phyloP scores from a whole-genome alignment of 2,888 invertebrate species.

The Norana najaformis region DNA sequence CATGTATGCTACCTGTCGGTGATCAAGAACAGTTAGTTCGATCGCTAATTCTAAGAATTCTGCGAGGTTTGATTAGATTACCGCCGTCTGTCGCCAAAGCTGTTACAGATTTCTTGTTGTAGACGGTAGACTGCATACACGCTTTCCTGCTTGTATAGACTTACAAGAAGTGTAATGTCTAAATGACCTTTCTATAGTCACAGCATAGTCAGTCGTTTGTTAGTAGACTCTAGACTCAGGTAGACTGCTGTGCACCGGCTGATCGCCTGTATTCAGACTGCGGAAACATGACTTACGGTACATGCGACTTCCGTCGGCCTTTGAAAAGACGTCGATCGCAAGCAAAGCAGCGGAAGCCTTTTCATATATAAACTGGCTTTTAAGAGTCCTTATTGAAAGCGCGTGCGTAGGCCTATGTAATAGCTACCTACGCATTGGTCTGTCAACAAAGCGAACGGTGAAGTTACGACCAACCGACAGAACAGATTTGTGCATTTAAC shows the following conservation, averaged over 20 bases:
- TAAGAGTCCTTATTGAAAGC: neutral
- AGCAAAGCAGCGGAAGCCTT: slow-evolving; percentile 7
- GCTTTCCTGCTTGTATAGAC: neutral
- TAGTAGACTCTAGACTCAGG: neutral
- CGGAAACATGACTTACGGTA: neutral
- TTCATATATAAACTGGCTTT: neutral
- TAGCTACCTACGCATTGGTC: neutral
- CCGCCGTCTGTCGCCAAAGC: neutral
- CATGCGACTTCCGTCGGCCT: neutral
- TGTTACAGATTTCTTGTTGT: neutral
- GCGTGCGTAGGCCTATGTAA: no score
- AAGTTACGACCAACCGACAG: neutral
- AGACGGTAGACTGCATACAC: neutral
- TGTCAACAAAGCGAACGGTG: neutral
- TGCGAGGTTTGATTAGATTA: neutral
- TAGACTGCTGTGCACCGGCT: neutral
- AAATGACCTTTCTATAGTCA: neutral
- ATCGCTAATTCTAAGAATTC: neutral
- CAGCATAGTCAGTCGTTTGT: neutral
- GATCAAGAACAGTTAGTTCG: no score
- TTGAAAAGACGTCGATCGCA: neutral
- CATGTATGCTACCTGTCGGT: no score
- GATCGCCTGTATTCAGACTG: neutral
- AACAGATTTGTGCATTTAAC: neutral
- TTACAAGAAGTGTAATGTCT: neutral